These are phyloP conservation scores for Spicauda simplicius DNA, from an alignment of 2,888 invertebrate genomes.

Conservation along the genomic window DNA sequence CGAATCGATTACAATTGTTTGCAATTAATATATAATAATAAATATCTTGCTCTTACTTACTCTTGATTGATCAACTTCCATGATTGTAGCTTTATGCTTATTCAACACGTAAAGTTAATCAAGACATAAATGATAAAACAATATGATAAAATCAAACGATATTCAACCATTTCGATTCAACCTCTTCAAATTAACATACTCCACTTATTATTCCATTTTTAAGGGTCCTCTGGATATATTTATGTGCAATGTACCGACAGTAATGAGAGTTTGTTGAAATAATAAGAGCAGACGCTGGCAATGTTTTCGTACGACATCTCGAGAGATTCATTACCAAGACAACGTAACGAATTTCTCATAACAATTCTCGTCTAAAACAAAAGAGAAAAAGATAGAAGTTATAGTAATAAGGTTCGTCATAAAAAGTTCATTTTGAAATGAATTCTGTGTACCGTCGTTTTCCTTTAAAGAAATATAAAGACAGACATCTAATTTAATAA, in stretches of 20 bases:
- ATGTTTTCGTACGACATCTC: constrained; percentile 15
- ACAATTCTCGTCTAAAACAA: constrained; percentile 8
- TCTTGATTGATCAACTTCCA: too few species aligned
- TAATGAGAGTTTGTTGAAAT: constrained; percentile 19
- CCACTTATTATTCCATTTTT: neutral
- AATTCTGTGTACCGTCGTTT: neutral
- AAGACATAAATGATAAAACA: neutral
- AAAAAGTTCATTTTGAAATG: constrained; percentile 36
- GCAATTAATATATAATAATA: too few species aligned
- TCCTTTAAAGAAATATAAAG: neutral
- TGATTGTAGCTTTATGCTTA: too few species aligned
- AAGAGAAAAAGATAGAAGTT: constrained; percentile 3
- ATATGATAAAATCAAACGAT: too few species aligned
- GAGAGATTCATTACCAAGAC: constrained; percentile 13
- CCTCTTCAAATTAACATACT: neutral
- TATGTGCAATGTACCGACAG: constrained; percentile 5
- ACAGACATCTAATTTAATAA: neutral
- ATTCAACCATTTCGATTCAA: too few species aligned
- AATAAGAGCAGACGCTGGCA: constrained; percentile 8
- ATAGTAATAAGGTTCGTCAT: neutral
- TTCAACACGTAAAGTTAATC: neutral
- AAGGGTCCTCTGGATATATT: neutral
- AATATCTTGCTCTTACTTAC: too few species aligned
- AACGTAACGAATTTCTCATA: constrained; percentile 11
- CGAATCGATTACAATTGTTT: too few species aligned